Percentiles rank a stretch among this genome's conserved stretches.
Conservation (phyloP, 2,113 vertebrate genomes). For the Aplodontia rufa region DNA sequence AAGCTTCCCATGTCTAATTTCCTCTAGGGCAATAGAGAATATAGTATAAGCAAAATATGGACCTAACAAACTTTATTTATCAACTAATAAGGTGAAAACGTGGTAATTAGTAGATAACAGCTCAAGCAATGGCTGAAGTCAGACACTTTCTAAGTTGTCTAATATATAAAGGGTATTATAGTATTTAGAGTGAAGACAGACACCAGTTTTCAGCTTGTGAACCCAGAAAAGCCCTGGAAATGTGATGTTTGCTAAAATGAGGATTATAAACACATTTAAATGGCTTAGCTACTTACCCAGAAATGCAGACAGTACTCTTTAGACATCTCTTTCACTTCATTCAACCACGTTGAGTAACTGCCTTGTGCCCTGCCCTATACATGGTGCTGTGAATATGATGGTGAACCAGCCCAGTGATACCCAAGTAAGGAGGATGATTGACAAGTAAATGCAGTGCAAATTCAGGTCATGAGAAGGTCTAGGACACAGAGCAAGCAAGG, state of each 20-base stretch:
- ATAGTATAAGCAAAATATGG: background rate
- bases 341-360: background rate
- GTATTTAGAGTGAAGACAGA: background rate
- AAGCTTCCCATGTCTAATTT: background rate
- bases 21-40: background rate
- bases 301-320: background rate
- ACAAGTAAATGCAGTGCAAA: background rate
- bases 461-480: background rate
- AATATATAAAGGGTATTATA: background rate
- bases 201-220: background rate
- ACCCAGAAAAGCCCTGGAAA: background rate
- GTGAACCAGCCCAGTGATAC: background rate
- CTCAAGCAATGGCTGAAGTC: background rate
- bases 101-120: background rate
- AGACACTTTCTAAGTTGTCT: background rate
- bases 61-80: background rate
- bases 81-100: background rate
- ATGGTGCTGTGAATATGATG: background rate
- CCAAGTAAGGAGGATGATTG: background rate
- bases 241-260: background rate
- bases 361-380: too few relatives aligned
- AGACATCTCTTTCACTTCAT: background rate
- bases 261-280: background rate
- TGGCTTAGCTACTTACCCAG: background rate
- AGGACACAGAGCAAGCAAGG: background rate